A percentile compares a stretch with the other conserved stretches of the same genome.
Conservation (phyloP, 2,797 vertebrate genomes). For the Siniperca obscura region DNA sequence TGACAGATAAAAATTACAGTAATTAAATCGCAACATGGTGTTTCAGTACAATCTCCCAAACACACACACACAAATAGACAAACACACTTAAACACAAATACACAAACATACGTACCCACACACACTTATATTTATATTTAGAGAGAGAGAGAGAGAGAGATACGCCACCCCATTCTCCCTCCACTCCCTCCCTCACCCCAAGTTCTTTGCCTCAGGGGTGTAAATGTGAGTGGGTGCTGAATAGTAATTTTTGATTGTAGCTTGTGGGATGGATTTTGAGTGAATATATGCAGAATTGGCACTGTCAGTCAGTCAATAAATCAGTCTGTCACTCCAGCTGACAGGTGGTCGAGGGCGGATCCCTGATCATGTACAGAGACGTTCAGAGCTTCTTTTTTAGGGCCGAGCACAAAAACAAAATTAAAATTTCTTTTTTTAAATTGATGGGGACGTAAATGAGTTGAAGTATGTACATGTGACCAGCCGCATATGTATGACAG, state of each 20-base stretch:
- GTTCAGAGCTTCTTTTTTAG: constrained; percentile 49
- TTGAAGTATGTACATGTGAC: constrained; percentile 1
- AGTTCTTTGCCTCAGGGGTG: constrained; percentile 67
- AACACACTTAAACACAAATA: not conserved
- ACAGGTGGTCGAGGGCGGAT: constrained; percentile 71
- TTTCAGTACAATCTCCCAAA: constrained; percentile 21
- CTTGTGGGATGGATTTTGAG: constrained; percentile 64
- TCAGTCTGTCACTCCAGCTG: constrained; percentile 66
- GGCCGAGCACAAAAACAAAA: not conserved
- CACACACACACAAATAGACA: not conserved
- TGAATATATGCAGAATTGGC: constrained; percentile 71
- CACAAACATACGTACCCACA: not conserved
- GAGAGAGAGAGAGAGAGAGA: too few relatives aligned
- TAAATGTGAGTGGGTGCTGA: constrained; percentile 76
- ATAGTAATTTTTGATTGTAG: constrained; percentile 65
- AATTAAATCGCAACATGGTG: constrained; percentile 65
- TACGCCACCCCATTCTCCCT: constrained; percentile 18
- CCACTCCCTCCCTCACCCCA: constrained; percentile 42
- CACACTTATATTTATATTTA: not conserved
- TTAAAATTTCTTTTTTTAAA: constrained; percentile 15
- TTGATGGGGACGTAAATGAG: constrained; percentile 16
- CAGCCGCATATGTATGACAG: constrained; percentile 15
- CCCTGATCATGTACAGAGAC: constrained; percentile 31
- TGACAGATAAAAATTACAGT: constrained; percentile 59
- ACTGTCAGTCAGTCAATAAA: constrained; percentile 76